Percentiles rank a stretch among this genome's conserved stretches.
Evolutionary conservation across 2,888 invertebrate genomes (phyloP).

Genomic region (Pristionchus arcanus): DNA sequence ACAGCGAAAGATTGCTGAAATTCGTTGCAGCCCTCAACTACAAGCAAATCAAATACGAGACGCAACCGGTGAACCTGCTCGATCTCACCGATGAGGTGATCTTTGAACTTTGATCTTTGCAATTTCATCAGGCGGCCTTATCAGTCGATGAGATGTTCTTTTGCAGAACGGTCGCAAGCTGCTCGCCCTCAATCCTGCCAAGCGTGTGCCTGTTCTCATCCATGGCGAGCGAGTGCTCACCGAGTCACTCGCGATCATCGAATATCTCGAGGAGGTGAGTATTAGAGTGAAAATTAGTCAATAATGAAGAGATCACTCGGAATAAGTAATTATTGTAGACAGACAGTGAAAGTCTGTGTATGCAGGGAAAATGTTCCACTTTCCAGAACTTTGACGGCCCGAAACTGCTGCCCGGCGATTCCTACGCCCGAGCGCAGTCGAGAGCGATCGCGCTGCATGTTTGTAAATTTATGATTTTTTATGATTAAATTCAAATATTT

Average conservation of each 20-base stretch:
- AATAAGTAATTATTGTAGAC: neutral
- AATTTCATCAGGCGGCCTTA: neutral
- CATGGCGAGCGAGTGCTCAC: slow-evolving; percentile 33
- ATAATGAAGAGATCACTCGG: neutral
- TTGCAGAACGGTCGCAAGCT: slow-evolving; percentile 39
- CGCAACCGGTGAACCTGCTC: slow-evolving; percentile 3
- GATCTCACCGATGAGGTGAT: slow-evolving; percentile 8
- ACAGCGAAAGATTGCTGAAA: neutral
- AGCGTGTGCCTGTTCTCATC: slow-evolving; percentile 20
- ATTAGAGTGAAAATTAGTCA: too few relatives aligned
- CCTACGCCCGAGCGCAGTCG: slow-evolving; percentile 87
- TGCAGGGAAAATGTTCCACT: neutral
- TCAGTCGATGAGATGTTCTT: neutral
- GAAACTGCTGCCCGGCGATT: slow-evolving; percentile 83
- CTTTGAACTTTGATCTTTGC: neutral
- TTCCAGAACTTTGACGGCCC: slow-evolving; percentile 85
- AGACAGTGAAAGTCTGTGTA: too few relatives aligned
- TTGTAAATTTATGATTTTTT: neutral
- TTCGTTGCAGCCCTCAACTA: slow-evolving; percentile 3
- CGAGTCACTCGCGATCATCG: slow-evolving; percentile 22
- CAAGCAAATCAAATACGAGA: neutral
- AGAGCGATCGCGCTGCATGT: slow-evolving; percentile 74
- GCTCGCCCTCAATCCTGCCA: slow-evolving; percentile 76
- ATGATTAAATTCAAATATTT: neutral
- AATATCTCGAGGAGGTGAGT: slow-evolving; percentile 22